Evolutionary conservation across 2,888 invertebrate species (phyloP).

Genomic region (Bombylius major): DNA sequence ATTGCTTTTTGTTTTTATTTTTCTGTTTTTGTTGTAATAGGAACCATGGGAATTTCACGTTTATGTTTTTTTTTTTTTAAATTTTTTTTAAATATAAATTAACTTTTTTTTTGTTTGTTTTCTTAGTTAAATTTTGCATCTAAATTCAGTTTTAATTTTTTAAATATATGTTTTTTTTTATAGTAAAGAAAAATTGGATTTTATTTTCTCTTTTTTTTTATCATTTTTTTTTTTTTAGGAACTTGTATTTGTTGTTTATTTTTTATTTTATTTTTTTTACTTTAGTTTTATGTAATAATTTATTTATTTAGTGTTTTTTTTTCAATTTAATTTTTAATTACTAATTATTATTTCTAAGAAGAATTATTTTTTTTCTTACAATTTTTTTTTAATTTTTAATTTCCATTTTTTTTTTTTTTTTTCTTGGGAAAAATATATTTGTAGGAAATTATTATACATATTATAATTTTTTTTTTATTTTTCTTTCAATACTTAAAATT

Average conservation of each 20-base stretch:
- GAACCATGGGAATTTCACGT: too few relatives aligned
- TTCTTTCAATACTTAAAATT: not conserved
- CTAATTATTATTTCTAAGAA: not conserved
- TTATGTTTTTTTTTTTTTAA: too few relatives aligned
- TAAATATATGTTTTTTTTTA: too few relatives aligned
- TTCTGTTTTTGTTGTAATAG: too few relatives aligned
- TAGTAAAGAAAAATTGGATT: too few relatives aligned
- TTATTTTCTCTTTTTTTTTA: too few relatives aligned
- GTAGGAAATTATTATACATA: not conserved
- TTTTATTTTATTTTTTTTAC: not conserved
- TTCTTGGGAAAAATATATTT: slow-evolving; percentile 3
- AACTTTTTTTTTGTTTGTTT: too few relatives aligned
- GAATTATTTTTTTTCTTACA: not conserved
- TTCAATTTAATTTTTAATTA: not conserved
- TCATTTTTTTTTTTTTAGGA: not conserved
- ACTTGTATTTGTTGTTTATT: not conserved
- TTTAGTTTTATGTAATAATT: not conserved
- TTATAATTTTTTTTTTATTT: not conserved
- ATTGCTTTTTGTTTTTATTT: too few relatives aligned
- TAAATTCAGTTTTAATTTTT: too few relatives aligned
- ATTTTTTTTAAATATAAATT: too few relatives aligned
- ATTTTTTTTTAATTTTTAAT: not conserved
- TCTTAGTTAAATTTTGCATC: too few relatives aligned
- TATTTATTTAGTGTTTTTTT: not conserved
- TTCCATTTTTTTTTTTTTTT: not conserved